Base-by-base conservation (phyloP, 2,113 vertebrate genomes). In the Lethenteron camtschaticum region DNA sequence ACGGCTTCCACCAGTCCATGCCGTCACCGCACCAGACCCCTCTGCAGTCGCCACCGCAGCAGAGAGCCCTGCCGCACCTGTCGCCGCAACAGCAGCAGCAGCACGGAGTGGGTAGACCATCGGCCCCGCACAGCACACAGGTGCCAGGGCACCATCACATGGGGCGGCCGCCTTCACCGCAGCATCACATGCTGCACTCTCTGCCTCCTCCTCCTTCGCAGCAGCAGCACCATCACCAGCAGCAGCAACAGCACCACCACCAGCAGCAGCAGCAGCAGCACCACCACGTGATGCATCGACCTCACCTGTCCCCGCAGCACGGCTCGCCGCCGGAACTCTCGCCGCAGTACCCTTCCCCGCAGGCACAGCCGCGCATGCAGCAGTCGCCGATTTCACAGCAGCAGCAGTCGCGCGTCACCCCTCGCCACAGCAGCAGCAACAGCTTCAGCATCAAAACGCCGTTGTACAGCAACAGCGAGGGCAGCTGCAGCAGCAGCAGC, bases 211-310 rank as follows among this genome's bases (percentile, higher is more conserved):
- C 8, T 16, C 63, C 24, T 66, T 24, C 63, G 24, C 63, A n/a
- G n/a, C 63, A 66, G 24, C 63, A n/a, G n/a, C 63, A 66, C n/a
- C 24, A n/a, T 66, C 63, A 66, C 24, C 63, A 66, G 10, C 63
- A 66, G 63, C 63, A 66, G 63, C 63, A 66, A 11, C n/a, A n/a
- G 9, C 63, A 66, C 11, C 63, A 66, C 10, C 63, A 66, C 63
- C 63, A 66, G 9, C 63, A 66, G 9, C 63, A 66, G 10, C 63
- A 66, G 63, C 63, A 66, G 10, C 63, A 66, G 63, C 63, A 66
- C 63, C 63, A 9, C 63, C 8, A 16, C 63, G 24, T 24, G n/a
- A 66, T 66, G 63, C 63, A 66, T 66, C 63, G 63, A 66, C 63
- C 63, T 66, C 24, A n/a, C 9, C 63, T 24, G 9, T 24, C 24